These are phyloP conservation scores for Odocoileus hemionus DNA, from an alignment of 2,113 vertebrate species.

Conservation along the genomic window DNA sequence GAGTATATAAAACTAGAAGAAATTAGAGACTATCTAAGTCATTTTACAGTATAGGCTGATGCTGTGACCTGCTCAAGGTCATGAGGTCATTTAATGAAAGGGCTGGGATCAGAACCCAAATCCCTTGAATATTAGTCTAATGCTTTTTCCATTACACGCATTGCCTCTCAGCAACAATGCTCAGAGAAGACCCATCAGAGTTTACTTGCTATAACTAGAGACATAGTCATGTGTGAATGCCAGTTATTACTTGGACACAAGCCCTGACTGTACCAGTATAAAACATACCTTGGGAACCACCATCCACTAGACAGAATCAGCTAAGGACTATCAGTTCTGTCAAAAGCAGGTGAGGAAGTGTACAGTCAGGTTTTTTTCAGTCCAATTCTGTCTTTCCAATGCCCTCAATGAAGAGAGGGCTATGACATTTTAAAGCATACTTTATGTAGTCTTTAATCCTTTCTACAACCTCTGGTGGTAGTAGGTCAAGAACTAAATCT, in stretches of 20 bases:
- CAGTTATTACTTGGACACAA: not conserved
- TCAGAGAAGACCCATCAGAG: not conserved
- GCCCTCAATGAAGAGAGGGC: not conserved
- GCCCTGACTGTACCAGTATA: not conserved
- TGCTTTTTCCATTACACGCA: not conserved
- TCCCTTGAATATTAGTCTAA: not conserved
- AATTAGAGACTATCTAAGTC: not conserved
- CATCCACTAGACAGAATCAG: not conserved
- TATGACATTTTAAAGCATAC: not conserved
- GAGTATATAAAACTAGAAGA: not conserved
- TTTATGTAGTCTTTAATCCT: not conserved
- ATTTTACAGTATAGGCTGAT: not conserved
- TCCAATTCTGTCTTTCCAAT: not conserved
- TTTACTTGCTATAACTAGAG: not conserved
- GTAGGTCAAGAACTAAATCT: not conserved
- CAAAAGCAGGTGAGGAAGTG: not conserved
- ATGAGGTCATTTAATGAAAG: not conserved
- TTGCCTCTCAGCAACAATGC: not conserved
- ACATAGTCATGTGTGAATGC: not conserved
- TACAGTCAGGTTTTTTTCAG: not conserved
- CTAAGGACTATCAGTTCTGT: not conserved
- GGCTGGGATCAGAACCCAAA: not conserved
- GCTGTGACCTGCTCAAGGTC: not conserved
- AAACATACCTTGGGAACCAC: not conserved
- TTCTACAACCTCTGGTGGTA: not conserved